Evolutionary conservation across 1,140 invertebrate genomes (phyloP), one percentile per base, ranked within the genome.

Genomic region (Nymphalis io): DNA sequence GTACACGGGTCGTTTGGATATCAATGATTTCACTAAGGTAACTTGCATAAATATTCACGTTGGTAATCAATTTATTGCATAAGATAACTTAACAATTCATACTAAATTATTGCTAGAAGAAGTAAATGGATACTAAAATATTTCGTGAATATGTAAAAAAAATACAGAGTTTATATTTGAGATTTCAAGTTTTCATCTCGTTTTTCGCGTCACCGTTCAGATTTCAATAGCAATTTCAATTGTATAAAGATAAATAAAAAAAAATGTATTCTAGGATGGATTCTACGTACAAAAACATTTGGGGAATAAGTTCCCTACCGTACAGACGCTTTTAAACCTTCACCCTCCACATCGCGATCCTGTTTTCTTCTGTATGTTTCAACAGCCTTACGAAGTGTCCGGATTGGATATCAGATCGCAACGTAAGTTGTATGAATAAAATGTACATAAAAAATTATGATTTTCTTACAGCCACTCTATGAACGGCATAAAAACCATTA

Each of bases 11-110:
- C 84, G 88, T 6, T 75, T 94, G 10, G 91, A 93, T 12, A 82
- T 93, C 27, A 91, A 90, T 60, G 93, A 94, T 40, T 79, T 92
- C 61, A 94, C 93, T 0, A 64, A 82, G 66, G 87, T 93, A 78
- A 15, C 12, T 40, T 40, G 64, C 27, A 20, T 23, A 46, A 6
- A 15, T 39, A 46, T 67, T 4, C 38, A 39, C 38, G 4, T 39
- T 11, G 4, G 38, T 4, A 5, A 39, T 39, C 4, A 39, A 39
- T n/a, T n/a, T n/a, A n/a, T n/a, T n/a, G n/a, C n/a, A n/a, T n/a
- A n/a, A n/a, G n/a, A n/a, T n/a, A n/a, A n/a, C n/a, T n/a, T n/a
- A n/a, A n/a, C n/a, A n/a, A n/a, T n/a, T n/a, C n/a, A n/a, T n/a
- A n/a, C n/a, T n/a, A n/a, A n/a, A n/a, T n/a, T n/a, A n/a, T n/a